Base-by-base conservation (phyloP, 2,888 invertebrate species). In the Platycheirus rosarum region DNA sequence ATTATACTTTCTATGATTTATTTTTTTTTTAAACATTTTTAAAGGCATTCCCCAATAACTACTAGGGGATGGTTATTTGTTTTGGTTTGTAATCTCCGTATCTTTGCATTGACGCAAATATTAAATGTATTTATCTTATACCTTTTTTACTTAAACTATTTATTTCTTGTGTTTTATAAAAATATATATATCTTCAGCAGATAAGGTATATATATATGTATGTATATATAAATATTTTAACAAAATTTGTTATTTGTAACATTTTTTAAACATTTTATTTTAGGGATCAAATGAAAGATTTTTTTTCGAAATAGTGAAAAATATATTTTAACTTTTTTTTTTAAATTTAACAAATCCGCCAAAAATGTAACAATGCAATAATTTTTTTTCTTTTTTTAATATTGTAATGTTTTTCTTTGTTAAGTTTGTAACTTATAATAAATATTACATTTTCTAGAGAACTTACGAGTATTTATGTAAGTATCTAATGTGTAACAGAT, bases 201-300 rank as follows among this genome's bases (percentile, higher is more conserved):
- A 57, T 16, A 26, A 42, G 14, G 20, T 55, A 53, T 55, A 32
- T 60, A 63, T 62, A n/a, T 48, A 26, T 60, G 57, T 71, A 44
- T 65, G 37, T 76, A 55, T 77, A 73, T 66, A 77, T 82, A 82
- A 68, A 82, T 82, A 73, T 71, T 73, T 82, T 68, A 82, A 82
- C 82, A 82, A 77, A 71, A 77, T 71, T 68, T 82, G 65, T 63
- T 71, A 26, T 23, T 55, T 35, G 65, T 82, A 82, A 82, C 82
- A 82, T 49, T 46, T 49, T 32, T 57, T 20, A 8, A 60, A 60
- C 44, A 60, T 23, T 44, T 68, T 29, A 32, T 32, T 7, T 51
- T 18, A 26, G 26, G 53, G 35, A 53, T 57, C 57, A 44, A 26
- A 48, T 62, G 46, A 48, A 49, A 23, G 60, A 29, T 2, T 13